Base-by-base conservation (phyloP, 2,797 vertebrate genomes). In the Gila robusta region DNA sequence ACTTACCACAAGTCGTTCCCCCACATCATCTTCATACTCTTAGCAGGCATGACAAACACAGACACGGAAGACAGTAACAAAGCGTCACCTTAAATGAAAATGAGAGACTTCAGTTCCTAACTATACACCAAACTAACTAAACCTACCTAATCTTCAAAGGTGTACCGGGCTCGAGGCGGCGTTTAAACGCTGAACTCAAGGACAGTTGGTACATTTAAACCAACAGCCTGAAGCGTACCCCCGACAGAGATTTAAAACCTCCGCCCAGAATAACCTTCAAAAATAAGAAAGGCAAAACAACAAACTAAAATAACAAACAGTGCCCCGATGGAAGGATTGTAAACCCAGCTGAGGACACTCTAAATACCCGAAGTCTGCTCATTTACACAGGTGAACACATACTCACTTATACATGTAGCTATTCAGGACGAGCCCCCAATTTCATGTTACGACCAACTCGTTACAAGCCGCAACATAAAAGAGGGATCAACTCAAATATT, bases 111-210 rank as follows among this genome's bases (percentile, higher is more conserved):
- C 64, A 66, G 64, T 66, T 32, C 28, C 64, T 66, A 7, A 14
- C 28, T 66, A 32, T 2, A 32, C n/a, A 39, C 17, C 1, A 44
- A 28, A 49, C 23, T 62, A 41, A 62, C 76, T 79, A 41, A 26
- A 37, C 74, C 74, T 78, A 78, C 12, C 52, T 78, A n/a, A 14
- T 59, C 52, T n/a, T 78, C 11, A 37, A 59, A 78, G 52, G 74
- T 77, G 74, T 39, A 77, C 32, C 11, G 10, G 12, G 4, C 21
- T 56, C 0, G 47, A 4, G 49, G 49, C 1, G 1, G 72, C 26
- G 4, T 76, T 76, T 76, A 76, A 76, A 76, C 2, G 9, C 72
- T 23, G 0, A 76, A 54, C 26, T 54, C 10, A 0, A 14, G 10
- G 28, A 59, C 52, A 78, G 3, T 59, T 59, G 52, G 6, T 2